phyloP scores from a whole-genome alignment of 2,113 vertebrate genomes.

The Actinemys pallida region DNA sequence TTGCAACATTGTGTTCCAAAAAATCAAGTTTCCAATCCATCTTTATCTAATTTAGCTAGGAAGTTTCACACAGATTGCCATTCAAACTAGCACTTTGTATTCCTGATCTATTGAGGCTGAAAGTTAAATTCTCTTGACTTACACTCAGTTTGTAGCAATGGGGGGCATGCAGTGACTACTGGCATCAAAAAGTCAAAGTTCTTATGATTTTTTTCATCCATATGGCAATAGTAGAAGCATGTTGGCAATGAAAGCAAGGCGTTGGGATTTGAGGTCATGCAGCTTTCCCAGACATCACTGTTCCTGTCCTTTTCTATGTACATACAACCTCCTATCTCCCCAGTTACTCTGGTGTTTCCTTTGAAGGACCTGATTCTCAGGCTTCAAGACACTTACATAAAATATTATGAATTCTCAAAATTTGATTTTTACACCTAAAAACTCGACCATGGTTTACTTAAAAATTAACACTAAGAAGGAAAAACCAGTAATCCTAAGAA shows the following conservation, averaged over 20 bases:
- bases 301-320: neutral
- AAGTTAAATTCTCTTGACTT: neutral
- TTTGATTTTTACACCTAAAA: neutral
- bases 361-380: neutral
- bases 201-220: neutral
- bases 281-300: neutral
- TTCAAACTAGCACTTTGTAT: neutral
- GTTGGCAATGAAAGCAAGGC: neutral
- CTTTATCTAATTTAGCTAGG: neutral
- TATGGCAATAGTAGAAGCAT: neutral
- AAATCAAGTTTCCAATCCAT: neutral
- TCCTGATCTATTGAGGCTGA: neutral
- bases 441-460: neutral
- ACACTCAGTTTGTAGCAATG: neutral
- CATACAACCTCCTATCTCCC: neutral
- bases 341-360: neutral
- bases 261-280: neutral
- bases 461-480: neutral
- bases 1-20: neutral
- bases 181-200: neutral
- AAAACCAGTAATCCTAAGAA: neutral
- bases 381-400: neutral
- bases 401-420: neutral
- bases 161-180: constrained; percentile 9
- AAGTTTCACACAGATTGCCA: neutral